Evolutionary conservation across 2,113 vertebrate species (phyloP).

Genomic region (Silurus asotus): DNA sequence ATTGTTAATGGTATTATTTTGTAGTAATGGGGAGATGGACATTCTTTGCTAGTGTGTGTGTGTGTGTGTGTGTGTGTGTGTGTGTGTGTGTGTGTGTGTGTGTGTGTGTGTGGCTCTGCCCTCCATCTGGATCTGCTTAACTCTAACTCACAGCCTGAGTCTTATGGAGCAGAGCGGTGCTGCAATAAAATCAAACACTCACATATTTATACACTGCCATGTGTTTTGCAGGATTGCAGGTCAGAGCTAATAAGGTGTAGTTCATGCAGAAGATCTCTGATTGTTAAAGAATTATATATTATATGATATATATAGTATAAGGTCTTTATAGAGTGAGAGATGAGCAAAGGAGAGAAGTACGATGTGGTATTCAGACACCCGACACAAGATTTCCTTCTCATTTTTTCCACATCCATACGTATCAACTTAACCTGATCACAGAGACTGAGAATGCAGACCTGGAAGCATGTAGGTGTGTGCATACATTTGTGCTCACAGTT

Average conservation of each 20-base stretch:
- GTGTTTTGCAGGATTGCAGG: neutral
- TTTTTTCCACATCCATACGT: constrained; percentile 13
- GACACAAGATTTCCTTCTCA: constrained; percentile 11
- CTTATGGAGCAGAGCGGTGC: constrained; percentile 28
- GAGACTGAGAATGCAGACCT: neutral
- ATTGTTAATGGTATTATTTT: neutral
- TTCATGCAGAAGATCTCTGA: neutral
- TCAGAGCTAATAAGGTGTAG: neutral
- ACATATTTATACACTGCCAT: neutral
- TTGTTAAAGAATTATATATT: neutral
- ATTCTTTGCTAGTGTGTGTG: neutral
- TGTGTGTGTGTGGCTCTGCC: neutral
- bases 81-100: neutral
- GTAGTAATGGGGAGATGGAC: neutral
- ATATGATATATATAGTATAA: no score
- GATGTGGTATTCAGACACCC: neutral
- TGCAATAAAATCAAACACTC: constrained; percentile 18
- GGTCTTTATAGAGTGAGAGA: neutral
- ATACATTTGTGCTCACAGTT: neutral
- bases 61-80: constrained; percentile 32
- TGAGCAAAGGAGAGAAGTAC: neutral
- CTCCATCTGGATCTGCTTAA: constrained; percentile 47
- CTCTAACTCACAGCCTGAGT: constrained; percentile 23
- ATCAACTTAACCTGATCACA: neutral
- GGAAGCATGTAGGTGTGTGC: neutral